Evolutionary conservation across 2,888 invertebrate species (phyloP), one percentile per base, ranked within the genome.

Genomic region (Tenthredo distinguenda): DNA sequence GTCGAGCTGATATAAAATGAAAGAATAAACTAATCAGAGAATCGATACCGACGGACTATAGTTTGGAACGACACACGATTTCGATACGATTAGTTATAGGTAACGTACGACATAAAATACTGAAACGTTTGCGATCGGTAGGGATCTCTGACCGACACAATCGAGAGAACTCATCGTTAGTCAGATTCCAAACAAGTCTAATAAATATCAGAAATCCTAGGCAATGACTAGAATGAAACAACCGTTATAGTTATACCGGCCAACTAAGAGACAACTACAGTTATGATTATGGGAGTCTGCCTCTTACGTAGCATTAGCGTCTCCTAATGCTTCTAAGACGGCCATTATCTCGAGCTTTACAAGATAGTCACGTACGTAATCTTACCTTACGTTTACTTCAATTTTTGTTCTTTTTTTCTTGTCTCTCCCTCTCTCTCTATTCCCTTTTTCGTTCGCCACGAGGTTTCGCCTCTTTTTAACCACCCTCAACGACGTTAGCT

Each of bases 241-340:
- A 82, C 76, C 77, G 86, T 85, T 85, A 71, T n/a, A 81, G 26
- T 21, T 68, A n/a, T n/a, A 34, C 34, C 65, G n/a, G 72, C 81
- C 82, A 82, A 85, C 85, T 82, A 21, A 58, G 79, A 84, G 86
- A 87, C 87, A 88, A 88, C 87, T 89, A 88, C 90, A 88, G 89
- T 89, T 87, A 88, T 89, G 88, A 87, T 90, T 89, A 89, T 88
- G 88, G 86, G 50, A 88, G 87, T 86, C 85, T 82, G 74, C 84
- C 77, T 76, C 88, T 90, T 89, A 89, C 86, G 86, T 84, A 89
- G 87, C 89, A 90, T 90, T 91, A 90, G 90, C 87, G 86, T 88
- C 87, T 89, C 90, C 87, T 89, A 86, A 88, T 88, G 85, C 87
- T 89, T 89, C 87, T 90, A 86, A 88, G 89, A 86, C 87, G 86